These are phyloP conservation scores for Panulirus ornatus DNA, from an alignment of 1,140 invertebrate genomes.

Conservation along the genomic window DNA sequence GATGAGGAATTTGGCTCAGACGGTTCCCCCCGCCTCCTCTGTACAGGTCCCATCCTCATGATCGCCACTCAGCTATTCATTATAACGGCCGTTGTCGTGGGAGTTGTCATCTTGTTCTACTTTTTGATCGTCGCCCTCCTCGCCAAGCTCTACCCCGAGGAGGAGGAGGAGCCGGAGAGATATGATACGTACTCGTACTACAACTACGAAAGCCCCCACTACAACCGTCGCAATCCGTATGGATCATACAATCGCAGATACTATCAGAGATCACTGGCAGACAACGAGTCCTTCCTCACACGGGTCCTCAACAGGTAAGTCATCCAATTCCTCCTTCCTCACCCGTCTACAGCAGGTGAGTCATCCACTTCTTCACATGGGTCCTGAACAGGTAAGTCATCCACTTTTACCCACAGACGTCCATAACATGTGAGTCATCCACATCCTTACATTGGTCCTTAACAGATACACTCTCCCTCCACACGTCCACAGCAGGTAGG, in stretches of 20 bases:
- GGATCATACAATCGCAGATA: background rate
- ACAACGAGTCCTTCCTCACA: background rate
- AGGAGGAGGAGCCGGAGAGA: background rate
- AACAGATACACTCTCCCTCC: too few species aligned
- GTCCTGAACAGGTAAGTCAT: too few species aligned
- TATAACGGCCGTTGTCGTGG: background rate
- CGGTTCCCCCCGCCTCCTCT: background rate
- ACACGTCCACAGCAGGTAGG: too few species aligned
- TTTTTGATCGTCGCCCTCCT: too few species aligned
- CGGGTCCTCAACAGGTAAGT: conserved; percentile 1
- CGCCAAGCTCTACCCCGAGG: background rate
- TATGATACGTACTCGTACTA: background rate
- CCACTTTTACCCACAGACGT: too few species aligned
- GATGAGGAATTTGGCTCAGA: background rate
- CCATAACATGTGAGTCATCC: too few species aligned
- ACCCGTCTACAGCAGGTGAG: too few species aligned
- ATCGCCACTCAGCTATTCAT: background rate
- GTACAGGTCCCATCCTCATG: background rate
- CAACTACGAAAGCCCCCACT: background rate
- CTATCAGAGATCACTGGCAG: background rate
- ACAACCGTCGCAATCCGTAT: background rate
- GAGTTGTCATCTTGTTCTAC: background rate
- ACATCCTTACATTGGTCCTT: too few species aligned
- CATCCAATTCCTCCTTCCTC: too few species aligned
- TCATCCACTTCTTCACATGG: too few species aligned